Evolutionary conservation across 2,888 invertebrate genomes (phyloP).

Genomic region (Stratiomys singularior): DNA sequence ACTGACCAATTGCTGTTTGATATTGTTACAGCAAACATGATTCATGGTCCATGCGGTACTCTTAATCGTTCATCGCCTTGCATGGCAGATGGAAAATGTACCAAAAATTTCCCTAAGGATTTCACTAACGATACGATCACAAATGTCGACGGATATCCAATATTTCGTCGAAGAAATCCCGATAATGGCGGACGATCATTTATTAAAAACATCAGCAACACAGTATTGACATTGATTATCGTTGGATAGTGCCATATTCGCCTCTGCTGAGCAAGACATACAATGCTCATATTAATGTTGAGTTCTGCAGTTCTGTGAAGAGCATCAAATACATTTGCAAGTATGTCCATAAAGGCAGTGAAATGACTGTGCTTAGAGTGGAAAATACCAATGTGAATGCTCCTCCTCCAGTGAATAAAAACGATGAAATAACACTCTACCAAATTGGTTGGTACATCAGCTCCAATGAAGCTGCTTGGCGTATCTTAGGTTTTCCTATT

Average conservation of each 20-base stretch:
- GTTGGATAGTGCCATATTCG: background rate
- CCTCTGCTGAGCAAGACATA: constrained; percentile 52
- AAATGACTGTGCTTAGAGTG: constrained; percentile 57
- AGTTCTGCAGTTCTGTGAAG: constrained; percentile 63
- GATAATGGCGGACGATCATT: constrained; percentile 54
- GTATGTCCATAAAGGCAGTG: constrained; percentile 63
- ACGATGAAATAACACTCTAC: constrained; percentile 55
- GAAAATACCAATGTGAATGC: constrained; percentile 53
- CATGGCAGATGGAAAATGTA: constrained; percentile 60
- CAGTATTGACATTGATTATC: background rate
- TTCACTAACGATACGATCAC: constrained; percentile 55
- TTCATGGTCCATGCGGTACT: constrained; percentile 54
- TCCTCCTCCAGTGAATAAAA: constrained; percentile 52
- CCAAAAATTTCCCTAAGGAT: constrained; percentile 54
- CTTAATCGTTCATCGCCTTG: constrained; percentile 58
- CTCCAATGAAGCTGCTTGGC: constrained; percentile 53
- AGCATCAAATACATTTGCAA: constrained; percentile 63
- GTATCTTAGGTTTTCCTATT: constrained; percentile 36
- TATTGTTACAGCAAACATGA: constrained; percentile 37
- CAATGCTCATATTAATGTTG: constrained; percentile 61
- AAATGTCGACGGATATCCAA: constrained; percentile 57
- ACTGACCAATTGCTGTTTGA: background rate
- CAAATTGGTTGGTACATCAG: constrained; percentile 56
- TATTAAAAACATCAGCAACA: background rate
- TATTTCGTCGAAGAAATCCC: constrained; percentile 56